These are phyloP conservation scores for Heliconius aoede DNA, from an alignment of 2,888 invertebrate species.

Conservation along the genomic window DNA sequence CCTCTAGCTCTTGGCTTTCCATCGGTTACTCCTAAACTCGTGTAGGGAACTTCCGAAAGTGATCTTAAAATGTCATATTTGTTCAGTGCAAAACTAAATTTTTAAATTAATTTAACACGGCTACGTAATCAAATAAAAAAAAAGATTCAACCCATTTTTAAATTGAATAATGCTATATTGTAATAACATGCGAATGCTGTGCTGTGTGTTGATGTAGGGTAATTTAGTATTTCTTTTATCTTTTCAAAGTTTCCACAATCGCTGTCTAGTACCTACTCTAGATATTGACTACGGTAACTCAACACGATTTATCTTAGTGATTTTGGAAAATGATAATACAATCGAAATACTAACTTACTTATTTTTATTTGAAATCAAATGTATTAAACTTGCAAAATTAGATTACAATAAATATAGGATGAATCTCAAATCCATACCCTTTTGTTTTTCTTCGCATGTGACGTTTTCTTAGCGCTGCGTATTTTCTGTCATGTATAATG, in stretches of 20 bases:
- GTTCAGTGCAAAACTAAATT: no score
- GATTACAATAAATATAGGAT: not conserved
- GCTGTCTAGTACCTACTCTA: no score
- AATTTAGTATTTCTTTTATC: no score
- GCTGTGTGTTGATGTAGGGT: not conserved
- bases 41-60: slow-evolving; percentile 48
- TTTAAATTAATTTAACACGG: no score
- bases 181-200: not conserved
- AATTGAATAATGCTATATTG: not conserved
- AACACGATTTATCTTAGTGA: no score
- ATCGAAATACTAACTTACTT: no score
- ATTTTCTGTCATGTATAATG: slow-evolving; percentile 50
- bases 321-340: no score
- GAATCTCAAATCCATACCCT: slow-evolving; percentile 47
- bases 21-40: slow-evolving; percentile 55
- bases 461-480: slow-evolving; percentile 53
- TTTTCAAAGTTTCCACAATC: no score
- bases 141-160: not conserved
- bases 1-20: slow-evolving; percentile 63
- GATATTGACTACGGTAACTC: no score
- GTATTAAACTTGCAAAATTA: not conserved
- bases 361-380: no score
- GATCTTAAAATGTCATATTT: slow-evolving; percentile 13
- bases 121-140: no score
- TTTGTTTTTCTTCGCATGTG: slow-evolving; percentile 44